Evolutionary conservation across 2,888 invertebrate species (phyloP).

Genomic region (Suillia variegata): DNA sequence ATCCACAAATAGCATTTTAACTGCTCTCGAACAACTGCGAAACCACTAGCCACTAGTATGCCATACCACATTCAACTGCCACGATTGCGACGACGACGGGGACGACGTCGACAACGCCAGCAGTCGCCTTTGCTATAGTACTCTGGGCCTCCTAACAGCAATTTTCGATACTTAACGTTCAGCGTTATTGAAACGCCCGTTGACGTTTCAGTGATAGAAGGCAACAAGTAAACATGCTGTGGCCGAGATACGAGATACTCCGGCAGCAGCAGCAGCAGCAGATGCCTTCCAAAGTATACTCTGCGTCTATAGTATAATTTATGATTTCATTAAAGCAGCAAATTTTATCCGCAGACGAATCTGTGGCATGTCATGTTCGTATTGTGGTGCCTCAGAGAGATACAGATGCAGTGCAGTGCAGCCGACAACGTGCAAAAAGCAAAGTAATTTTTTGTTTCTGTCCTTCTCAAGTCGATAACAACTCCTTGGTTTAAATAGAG

Average conservation of each 20-base stretch:
- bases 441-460: constrained; percentile 43
- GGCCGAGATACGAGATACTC: not conserved
- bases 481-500: constrained; percentile 23
- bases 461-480: constrained; percentile 4
- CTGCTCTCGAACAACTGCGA: constrained; percentile 3
- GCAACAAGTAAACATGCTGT: constrained; percentile 6
- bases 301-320: constrained; percentile 42
- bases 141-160: not conserved
- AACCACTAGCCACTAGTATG: not conserved
- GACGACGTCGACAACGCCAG: too few relatives aligned
- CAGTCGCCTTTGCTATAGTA: too few relatives aligned
- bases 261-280: not conserved
- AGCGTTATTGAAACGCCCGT: constrained; percentile 25
- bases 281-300: not conserved
- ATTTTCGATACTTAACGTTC: constrained; percentile 18
- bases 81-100: too few relatives aligned
- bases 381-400: too few relatives aligned
- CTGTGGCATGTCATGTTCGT: constrained; percentile 47
- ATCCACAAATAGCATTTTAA: constrained; percentile 23
- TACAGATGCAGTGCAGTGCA: constrained; percentile 16
- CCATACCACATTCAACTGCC: too few relatives aligned
- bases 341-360: constrained; percentile 56
- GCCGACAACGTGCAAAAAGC: constrained; percentile 50
- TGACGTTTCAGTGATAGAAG: constrained; percentile 28
- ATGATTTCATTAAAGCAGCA: constrained; percentile 59